A percentile compares a stretch with the other conserved stretches of the same genome.
These are phyloP conservation scores for Egretta garzetta DNA, from an alignment of 2,113 vertebrate genomes.

Conservation along the genomic window DNA sequence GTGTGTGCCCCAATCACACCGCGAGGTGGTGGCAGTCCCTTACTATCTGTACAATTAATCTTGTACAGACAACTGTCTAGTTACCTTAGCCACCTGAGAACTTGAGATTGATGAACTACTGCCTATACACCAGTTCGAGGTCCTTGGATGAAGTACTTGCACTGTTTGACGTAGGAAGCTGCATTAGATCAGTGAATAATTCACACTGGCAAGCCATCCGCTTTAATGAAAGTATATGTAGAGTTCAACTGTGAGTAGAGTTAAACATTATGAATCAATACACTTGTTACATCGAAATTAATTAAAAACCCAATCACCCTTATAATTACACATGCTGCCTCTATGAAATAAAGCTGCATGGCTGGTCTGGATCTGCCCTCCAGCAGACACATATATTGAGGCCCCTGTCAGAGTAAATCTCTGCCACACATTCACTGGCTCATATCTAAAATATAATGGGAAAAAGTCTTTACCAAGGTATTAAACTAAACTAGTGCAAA, in stretches of 20 bases:
- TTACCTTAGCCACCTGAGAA: neutral
- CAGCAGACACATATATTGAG: neutral
- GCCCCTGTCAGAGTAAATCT: neutral
- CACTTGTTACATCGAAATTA: slow-evolving; percentile 15
- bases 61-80: neutral
- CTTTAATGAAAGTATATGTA: neutral
- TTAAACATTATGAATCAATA: neutral
- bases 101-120: neutral
- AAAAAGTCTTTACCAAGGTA: neutral
- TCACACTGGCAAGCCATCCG: neutral
- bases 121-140: neutral
- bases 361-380: neutral
- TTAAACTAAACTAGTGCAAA: neutral
- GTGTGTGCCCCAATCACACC: neutral
- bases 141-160: neutral
- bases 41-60: neutral
- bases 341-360: neutral
- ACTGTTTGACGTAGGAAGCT: neutral
- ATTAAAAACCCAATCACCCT: slow-evolving; percentile 39
- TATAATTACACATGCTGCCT: slow-evolving; percentile 12
- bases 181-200: neutral
- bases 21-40: neutral
- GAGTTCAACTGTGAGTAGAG: slow-evolving; percentile 6
- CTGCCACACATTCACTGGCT: neutral
- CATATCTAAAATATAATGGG: neutral